These are phyloP conservation scores for Ganaspis sp. DNA, from an alignment of 1,140 invertebrate species.

Conservation along the genomic window DNA sequence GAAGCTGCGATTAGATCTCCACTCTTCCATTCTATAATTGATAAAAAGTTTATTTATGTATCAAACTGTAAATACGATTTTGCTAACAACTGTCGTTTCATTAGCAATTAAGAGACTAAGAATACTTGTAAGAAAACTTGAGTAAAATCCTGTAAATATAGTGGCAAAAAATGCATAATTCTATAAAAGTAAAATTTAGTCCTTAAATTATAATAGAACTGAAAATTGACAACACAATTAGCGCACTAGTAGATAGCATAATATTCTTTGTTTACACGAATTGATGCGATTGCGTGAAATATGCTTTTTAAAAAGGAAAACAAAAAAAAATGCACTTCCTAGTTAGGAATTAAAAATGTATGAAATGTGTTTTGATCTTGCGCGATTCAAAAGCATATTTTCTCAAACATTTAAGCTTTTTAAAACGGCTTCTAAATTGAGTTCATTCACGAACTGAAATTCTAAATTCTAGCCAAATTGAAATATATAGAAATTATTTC, in stretches of 20 bases:
- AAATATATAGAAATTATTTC: too few species aligned
- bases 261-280: background rate
- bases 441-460: too few species aligned
- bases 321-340: background rate
- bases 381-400: background rate
- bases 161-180: background rate
- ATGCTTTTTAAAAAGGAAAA: background rate
- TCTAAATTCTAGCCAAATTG: too few species aligned
- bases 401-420: background rate
- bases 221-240: conserved; percentile 10
- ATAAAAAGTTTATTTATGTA: background rate
- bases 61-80: conserved; percentile 8
- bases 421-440: background rate
- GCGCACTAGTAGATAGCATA: conserved; percentile 21
- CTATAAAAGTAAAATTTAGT: background rate
- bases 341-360: conserved; percentile 13
- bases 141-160: background rate
- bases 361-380: background rate
- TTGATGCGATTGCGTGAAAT: background rate
- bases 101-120: conserved; percentile 12
- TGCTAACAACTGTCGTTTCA: conserved; percentile 2
- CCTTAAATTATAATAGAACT: conserved; percentile 8
- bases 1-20: conserved; percentile 4
- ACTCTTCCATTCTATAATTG: conserved; percentile 1
- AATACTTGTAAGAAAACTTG: background rate